Base-by-base conservation (phyloP, 2,888 invertebrate species). In the Trichacis sp. region DNA sequence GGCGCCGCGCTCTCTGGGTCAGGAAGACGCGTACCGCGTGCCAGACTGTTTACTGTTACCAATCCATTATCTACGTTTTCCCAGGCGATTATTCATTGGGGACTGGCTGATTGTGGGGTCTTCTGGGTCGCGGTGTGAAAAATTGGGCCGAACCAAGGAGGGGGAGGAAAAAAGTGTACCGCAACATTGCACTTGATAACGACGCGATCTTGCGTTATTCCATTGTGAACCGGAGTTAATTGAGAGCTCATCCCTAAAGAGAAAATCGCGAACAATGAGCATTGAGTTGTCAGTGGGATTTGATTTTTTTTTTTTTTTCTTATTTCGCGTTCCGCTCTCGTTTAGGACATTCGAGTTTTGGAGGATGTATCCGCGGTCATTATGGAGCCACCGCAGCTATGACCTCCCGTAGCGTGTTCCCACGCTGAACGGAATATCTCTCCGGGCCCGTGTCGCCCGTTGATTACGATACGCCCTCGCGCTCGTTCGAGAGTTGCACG, bases 321-420 rank as follows among this genome's bases (percentile, higher is more conserved):
- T n/a, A n/a, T n/a, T n/a, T n/a, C n/a, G n/a, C n/a, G 42, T 30
- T 48, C 18, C 33, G 33, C 15, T 30, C 42, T 58, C 17, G 48
- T 58, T 52, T 42, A 29, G 49, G 48, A 47, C 51, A 59, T 66
- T 52, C 49, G 56, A 8, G 55, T 56, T 40, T 60, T 55, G 58
- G 56, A 52, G 55, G 53, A 55, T 55, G 33, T 40, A 52, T 48
- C 49, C 65, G 47, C 61, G 64, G 67, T 72, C 69, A 61, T 69
- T 70, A 62, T 65, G 63, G 62, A 65, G 68, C 68, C 70, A 70
- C 67, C 61, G 66, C 67, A 51, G 63, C 68, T 58, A 62, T 77
- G 78, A 80, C 77, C 79, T 78, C 78, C 76, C 69, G 76, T 70
- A 70, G 77, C 69, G 76, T 71, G 76, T 79, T 81, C 80, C 81